These are phyloP conservation scores for Tonatia bakeri DNA, from an alignment of 2,113 vertebrate genomes.

Conservation along the genomic window DNA sequence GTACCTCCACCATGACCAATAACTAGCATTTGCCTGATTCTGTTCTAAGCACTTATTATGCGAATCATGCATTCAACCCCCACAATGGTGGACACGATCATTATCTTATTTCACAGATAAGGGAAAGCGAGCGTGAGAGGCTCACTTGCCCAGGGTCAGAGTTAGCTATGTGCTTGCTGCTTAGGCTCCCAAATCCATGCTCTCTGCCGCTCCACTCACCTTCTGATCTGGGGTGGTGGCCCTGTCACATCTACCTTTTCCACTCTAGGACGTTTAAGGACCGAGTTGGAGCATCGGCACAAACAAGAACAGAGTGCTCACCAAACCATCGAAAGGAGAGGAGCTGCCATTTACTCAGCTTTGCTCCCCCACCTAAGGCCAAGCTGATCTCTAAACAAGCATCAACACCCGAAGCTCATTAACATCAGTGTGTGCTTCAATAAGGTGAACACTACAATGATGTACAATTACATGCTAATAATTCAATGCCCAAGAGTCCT, in stretches of 20 bases:
- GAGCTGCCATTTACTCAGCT: slow-evolving; percentile 26
- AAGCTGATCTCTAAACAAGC: slow-evolving; percentile 71
- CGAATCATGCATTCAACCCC: background rate
- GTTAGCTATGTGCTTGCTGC: too few species aligned
- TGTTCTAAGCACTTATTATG: background rate
- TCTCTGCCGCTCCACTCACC: background rate
- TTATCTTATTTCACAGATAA: background rate
- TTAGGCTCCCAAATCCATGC: background rate
- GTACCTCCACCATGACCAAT: too few species aligned
- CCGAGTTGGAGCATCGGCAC: background rate
- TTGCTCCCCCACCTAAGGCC: background rate
- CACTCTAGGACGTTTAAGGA: background rate
- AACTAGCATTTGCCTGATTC: background rate
- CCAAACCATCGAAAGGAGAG: background rate
- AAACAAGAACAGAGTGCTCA: background rate
- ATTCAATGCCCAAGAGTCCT: slow-evolving; percentile 79
- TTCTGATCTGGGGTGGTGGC: background rate
- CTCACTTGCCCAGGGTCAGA: background rate
- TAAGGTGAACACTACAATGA: slow-evolving; percentile 74
- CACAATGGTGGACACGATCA: background rate
- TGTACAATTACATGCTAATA: slow-evolving; percentile 79
- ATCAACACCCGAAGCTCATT: slow-evolving; percentile 73
- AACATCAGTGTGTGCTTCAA: slow-evolving; percentile 70
- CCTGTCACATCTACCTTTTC: background rate
- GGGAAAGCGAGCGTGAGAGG: background rate